Conservation (phyloP, 1,140 invertebrate species). For the Diploscapter pachys region DNA sequence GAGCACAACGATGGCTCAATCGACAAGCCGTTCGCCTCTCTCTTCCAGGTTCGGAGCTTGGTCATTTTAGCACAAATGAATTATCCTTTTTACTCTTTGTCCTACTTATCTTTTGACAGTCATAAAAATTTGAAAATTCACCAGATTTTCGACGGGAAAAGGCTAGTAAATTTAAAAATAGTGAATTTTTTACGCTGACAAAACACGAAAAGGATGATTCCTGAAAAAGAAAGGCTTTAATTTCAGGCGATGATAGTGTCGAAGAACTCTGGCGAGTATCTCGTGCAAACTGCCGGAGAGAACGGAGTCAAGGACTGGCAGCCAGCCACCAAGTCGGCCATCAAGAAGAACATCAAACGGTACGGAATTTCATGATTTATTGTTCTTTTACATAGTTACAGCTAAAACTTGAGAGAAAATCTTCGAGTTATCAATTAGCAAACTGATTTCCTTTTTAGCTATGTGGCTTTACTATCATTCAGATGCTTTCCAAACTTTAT, state of each 20-base stretch:
- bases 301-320: constrained; percentile 68
- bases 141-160: not conserved
- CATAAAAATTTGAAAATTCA: not conserved
- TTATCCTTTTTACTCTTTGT: too few relatives aligned
- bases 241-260: constrained; percentile 73
- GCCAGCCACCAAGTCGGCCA: constrained; percentile 79
- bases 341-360: constrained; percentile 76
- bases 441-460: too few relatives aligned
- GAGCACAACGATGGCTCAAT: constrained; percentile 74
- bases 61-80: not conserved
- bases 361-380: not conserved
- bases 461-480: too few relatives aligned
- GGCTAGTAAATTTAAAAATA: not conserved
- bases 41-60: constrained; percentile 64
- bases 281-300: constrained; percentile 53
- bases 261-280: constrained; percentile 66
- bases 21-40: constrained; percentile 83
- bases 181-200: too few relatives aligned
- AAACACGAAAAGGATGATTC: too few relatives aligned
- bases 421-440: too few relatives aligned
- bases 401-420: too few relatives aligned
- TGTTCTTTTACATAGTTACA: too few relatives aligned
- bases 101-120: too few relatives aligned
- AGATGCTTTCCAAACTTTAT: too few relatives aligned
- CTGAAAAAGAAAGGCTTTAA: too few relatives aligned